Evolutionary conservation across 92 coral and sea anemone species (phyloP), one percentile per base, ranked within the genome.

Genomic region (Parazoanthus swiftii): DNA sequence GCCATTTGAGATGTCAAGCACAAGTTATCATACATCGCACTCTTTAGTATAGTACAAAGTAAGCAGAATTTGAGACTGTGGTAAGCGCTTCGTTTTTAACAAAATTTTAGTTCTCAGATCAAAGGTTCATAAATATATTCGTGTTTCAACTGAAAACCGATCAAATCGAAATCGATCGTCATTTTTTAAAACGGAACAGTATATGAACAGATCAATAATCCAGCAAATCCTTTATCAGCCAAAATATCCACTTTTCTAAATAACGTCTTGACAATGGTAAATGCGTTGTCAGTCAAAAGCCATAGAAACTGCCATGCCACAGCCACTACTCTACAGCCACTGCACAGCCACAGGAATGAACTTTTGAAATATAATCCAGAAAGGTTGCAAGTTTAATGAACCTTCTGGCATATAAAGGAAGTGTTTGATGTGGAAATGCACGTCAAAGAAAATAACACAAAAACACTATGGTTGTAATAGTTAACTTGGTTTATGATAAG

Each of bases 1-100:
- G 25, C 87, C 65, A 84, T 74, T 71, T 38, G 87, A 46, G 65
- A 43, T 84, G 87, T 84, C 79, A 46, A 84, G 59, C 15, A 71
- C 67, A 72, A 84, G 58, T 56, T 70, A 26, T 8, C 87, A 70
- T 33, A 73, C 79, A 84, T 66, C 63, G 74, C 25, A 84, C 36
- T 71, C 35, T 84, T 70, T 20, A 63, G 70, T 63, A 20, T 20
- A 63, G 70, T 63, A 20, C 18, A 84, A 84, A 84, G 77, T 35
- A 70, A 48, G 87, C 79, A 67, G 38, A 68, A 74, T 72, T 84
- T 46, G 65, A 46, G 59, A 72, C n/a, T 56, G 51, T 84, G 33
- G 42, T 84, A 84, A 11, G 51, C 68, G 3, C 6, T 70, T 46
- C 20, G 46, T 48, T 48, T 26, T 44, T 8, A 70, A 44, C 71